Evolutionary conservation across 1,140 invertebrate genomes (phyloP).

Genomic region (Orussus abietinus): DNA sequence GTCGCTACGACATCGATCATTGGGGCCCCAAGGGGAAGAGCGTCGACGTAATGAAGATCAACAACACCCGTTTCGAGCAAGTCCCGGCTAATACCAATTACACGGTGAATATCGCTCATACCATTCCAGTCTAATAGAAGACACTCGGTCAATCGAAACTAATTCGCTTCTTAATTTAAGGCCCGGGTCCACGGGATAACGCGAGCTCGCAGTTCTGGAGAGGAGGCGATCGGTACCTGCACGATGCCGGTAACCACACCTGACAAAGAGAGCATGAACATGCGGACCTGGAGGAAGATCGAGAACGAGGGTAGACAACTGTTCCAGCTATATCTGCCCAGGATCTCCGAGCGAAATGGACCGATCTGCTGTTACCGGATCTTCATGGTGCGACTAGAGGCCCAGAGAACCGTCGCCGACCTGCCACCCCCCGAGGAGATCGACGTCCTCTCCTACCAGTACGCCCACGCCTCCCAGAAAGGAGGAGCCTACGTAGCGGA

Average conservation of each 20-base stretch:
- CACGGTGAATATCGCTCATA: slow-evolving; percentile 52
- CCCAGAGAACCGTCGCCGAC: slow-evolving; percentile 61
- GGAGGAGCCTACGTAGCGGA: slow-evolving; percentile 79
- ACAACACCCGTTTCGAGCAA: slow-evolving; percentile 59
- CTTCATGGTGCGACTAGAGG: slow-evolving; percentile 68
- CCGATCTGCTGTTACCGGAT: slow-evolving; percentile 82
- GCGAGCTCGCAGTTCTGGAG: slow-evolving; percentile 64
- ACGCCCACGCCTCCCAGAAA: slow-evolving; percentile 62
- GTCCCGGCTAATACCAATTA: slow-evolving; percentile 77
- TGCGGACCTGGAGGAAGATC: slow-evolving; percentile 69
- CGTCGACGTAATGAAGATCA: slow-evolving; percentile 54
- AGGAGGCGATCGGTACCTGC: slow-evolving; percentile 58
- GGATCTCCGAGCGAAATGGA: slow-evolving; percentile 78
- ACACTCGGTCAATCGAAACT: slow-evolving; percentile 12
- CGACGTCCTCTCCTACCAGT: slow-evolving; percentile 65
- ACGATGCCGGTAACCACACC: slow-evolving; percentile 68
- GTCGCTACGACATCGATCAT: slow-evolving; percentile 51
- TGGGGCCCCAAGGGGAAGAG: slow-evolving; percentile 60
- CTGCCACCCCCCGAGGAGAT: slow-evolving; percentile 66
- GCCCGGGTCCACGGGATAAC: slow-evolving; percentile 63
- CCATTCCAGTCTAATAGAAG: slow-evolving; percentile 4
- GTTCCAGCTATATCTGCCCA: slow-evolving; percentile 67
- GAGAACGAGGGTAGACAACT: slow-evolving; percentile 64
- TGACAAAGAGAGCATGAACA: slow-evolving; percentile 59
- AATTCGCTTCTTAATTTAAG: slow-evolving; percentile 20